A percentile compares a stretch with the other conserved stretches of the same genome.
phyloP scores from a whole-genome alignment of 2,113 vertebrate species.

The Gadus chalcogrammus region DNA sequence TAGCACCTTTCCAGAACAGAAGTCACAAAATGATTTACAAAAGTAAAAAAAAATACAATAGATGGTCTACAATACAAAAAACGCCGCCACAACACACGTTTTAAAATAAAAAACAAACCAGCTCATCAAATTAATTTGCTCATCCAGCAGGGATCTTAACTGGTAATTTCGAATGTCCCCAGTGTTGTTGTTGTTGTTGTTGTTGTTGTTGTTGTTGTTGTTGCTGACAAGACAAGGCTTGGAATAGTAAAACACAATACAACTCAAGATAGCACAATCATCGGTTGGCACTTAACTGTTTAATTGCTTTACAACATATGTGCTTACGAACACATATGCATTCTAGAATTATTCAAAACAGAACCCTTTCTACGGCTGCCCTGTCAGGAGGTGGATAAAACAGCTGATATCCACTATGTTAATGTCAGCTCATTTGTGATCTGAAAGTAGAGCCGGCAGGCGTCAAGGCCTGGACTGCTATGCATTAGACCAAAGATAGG shows the following conservation, averaged over 20 bases:
- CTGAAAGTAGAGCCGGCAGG: conserved; percentile 47
- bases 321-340: background rate
- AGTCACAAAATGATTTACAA: background rate
- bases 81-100: background rate
- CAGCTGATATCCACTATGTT: conserved; percentile 25
- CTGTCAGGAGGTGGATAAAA: conserved; percentile 22
- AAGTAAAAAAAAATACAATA: background rate
- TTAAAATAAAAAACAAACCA: background rate
- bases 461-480: conserved; percentile 16
- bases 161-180: too few species aligned
- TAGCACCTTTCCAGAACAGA: background rate
- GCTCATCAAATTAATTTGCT: too few species aligned
- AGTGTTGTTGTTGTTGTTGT: too few species aligned
- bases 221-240: too few species aligned
- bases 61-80: background rate
- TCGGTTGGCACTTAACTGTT: too few species aligned
- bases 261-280: too few species aligned
- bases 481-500: conserved; percentile 9
- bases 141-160: too few species aligned
- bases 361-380: background rate
- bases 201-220: too few species aligned
- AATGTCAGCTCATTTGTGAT: conserved; percentile 56
- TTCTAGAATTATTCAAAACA: background rate
- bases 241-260: too few species aligned
- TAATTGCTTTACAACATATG: too few species aligned